Evolutionary conservation across 2,888 invertebrate species (phyloP).

Genomic region (Drosophila setosimentum): DNA sequence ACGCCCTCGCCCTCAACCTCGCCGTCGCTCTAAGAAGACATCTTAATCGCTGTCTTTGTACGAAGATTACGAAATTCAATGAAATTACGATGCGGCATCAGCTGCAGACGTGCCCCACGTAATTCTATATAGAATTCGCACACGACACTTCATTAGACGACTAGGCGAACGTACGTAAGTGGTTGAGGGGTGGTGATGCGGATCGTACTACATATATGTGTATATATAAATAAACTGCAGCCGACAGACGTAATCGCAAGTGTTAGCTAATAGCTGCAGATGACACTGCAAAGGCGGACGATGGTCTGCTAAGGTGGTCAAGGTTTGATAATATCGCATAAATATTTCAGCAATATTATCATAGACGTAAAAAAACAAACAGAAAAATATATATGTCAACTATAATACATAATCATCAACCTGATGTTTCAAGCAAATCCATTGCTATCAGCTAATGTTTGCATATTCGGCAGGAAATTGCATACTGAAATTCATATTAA

Average conservation of each 20-base stretch:
- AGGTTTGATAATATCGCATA: conserved; percentile 45
- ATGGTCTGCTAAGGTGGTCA: conserved; percentile 66
- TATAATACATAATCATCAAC: conserved; percentile 5
- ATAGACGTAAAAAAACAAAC: neutral
- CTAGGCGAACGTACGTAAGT: neutral
- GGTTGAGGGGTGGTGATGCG: neutral
- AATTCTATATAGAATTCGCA: conserved; percentile 69
- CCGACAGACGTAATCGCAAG: conserved; percentile 46
- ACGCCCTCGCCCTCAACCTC: conserved; percentile 7
- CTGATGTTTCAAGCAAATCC: conserved; percentile 8
- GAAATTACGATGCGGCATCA: conserved; percentile 15
- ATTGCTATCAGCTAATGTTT: conserved; percentile 24
- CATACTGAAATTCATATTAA: conserved; percentile 17
- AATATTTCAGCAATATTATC: conserved; percentile 35
- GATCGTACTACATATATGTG: conserved; percentile 6
- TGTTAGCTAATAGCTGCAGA: conserved; percentile 72
- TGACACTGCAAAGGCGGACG: conserved; percentile 57
- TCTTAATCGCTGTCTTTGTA: conserved; percentile 36
- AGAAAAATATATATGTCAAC: neutral
- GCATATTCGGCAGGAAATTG: conserved; percentile 44
- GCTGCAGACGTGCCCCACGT: conserved; percentile 55
- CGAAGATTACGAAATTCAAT: conserved; percentile 66
- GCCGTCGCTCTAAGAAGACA: conserved; percentile 15
- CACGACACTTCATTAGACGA: conserved; percentile 21
- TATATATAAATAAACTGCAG: conserved; percentile 45